Conservation (phyloP, 2,888 invertebrate genomes). For the Cecidostiba fungosa region DNA sequence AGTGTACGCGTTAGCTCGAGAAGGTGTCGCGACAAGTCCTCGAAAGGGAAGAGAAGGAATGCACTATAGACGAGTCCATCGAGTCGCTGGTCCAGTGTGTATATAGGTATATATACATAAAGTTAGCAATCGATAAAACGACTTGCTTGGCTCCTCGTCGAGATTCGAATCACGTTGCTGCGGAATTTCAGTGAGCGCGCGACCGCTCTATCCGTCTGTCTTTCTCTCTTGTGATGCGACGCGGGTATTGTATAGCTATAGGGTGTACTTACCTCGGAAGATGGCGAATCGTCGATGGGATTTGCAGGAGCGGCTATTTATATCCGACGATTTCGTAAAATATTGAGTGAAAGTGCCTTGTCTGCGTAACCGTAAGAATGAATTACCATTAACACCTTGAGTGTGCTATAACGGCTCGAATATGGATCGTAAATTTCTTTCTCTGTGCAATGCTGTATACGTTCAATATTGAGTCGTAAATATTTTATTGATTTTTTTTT, state of each 20-base stretch:
- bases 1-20: neutral
- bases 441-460: too few relatives aligned
- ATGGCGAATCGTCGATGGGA: neutral
- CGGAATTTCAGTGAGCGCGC: constrained; percentile 64
- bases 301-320: neutral
- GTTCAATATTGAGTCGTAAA: too few relatives aligned
- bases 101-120: constrained; percentile 31
- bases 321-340: neutral
- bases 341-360: neutral
- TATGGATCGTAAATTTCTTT: too few relatives aligned
- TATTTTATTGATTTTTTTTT: too few relatives aligned
- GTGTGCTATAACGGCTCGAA: too few relatives aligned
- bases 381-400: neutral
- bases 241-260: neutral
- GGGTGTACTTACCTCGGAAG: neutral
- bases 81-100: neutral
- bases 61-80: constrained; percentile 25
- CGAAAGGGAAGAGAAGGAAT: neutral
- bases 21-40: constrained; percentile 26
- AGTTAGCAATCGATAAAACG: constrained; percentile 67
- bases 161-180: constrained; percentile 68
- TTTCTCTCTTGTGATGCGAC: constrained; percentile 42
- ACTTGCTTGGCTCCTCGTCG: constrained; percentile 15
- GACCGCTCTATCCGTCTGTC: constrained; percentile 28
- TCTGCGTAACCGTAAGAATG: neutral